Percentiles rank a stretch among this genome's conserved stretches.
Conservation (phyloP, 2,113 vertebrate species). For the Cairina moschata region DNA sequence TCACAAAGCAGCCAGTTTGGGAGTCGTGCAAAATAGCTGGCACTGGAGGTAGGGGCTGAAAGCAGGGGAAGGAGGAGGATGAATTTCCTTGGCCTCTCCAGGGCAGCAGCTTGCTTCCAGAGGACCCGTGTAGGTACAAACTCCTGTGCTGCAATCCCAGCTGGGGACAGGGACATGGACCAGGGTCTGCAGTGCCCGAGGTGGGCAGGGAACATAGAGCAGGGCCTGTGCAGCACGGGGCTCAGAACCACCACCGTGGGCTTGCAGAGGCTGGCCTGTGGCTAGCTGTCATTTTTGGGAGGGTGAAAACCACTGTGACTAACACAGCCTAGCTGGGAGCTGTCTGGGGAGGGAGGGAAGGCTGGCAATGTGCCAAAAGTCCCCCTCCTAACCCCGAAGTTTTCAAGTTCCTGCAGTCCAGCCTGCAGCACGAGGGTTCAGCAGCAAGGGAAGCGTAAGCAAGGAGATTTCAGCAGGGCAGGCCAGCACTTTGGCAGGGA, state of each 20-base stretch:
- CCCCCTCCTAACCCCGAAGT: rapidly evolving
- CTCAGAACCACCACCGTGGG: neutral
- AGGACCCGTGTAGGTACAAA: too few relatives aligned
- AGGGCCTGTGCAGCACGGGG: rapidly evolving
- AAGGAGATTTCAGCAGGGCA: too few relatives aligned
- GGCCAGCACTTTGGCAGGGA: rapidly evolving
- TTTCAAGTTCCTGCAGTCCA: neutral
- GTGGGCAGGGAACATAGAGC: neutral
- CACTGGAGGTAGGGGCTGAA: too few relatives aligned
- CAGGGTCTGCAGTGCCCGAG: rapidly evolving
- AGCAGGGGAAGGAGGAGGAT: neutral
- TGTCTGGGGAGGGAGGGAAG: neutral
- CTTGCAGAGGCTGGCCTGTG: neutral
- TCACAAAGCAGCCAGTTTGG: neutral
- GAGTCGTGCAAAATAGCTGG: neutral
- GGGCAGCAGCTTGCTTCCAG: too few relatives aligned
- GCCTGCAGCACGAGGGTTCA: too few relatives aligned
- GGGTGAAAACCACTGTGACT: neutral
- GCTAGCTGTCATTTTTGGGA: neutral
- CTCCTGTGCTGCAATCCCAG: too few relatives aligned
- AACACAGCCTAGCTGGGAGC: neutral
- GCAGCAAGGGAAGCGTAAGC: rapidly evolving
- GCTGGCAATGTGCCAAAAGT: neutral
- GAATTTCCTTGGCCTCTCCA: neutral
- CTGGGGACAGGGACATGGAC: too few relatives aligned